Evolutionary conservation across 2,888 invertebrate genomes (phyloP).

Genomic region (Hypomecis punctinalis): DNA sequence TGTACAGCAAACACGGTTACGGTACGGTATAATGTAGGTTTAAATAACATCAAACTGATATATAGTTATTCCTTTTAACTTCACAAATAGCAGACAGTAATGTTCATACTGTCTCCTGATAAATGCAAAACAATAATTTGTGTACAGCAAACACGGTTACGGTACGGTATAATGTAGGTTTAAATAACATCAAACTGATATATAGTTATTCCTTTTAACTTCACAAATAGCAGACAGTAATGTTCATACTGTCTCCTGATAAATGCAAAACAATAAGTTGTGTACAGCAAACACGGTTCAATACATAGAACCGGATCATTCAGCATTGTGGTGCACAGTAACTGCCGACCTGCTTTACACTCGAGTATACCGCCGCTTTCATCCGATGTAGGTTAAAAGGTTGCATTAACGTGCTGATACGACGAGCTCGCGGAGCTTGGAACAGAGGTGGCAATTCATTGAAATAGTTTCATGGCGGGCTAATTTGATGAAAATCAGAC

Average conservation of each 20-base stretch:
- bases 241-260: not conserved
- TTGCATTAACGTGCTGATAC: slow-evolving; percentile 45
- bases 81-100: no score
- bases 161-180: no score
- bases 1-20: no score
- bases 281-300: not conserved
- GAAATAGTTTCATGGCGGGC: not conserved
- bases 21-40: no score
- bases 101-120: no score
- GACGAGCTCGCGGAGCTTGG: not conserved
- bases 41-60: no score
- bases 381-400: slow-evolving; percentile 49
- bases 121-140: no score
- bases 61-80: no score
- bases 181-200: no score
- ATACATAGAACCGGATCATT: slow-evolving; percentile 7
- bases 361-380: slow-evolving; percentile 38
- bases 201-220: no score
- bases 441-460: not conserved
- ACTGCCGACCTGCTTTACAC: slow-evolving; percentile 36
- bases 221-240: not conserved
- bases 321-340: slow-evolving; percentile 37
- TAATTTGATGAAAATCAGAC: no score
- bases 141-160: no score
- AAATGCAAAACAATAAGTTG: not conserved